These are phyloP conservation scores for Petrophora chlorosata DNA, from an alignment of 2,888 invertebrate genomes.

Conservation along the genomic window DNA sequence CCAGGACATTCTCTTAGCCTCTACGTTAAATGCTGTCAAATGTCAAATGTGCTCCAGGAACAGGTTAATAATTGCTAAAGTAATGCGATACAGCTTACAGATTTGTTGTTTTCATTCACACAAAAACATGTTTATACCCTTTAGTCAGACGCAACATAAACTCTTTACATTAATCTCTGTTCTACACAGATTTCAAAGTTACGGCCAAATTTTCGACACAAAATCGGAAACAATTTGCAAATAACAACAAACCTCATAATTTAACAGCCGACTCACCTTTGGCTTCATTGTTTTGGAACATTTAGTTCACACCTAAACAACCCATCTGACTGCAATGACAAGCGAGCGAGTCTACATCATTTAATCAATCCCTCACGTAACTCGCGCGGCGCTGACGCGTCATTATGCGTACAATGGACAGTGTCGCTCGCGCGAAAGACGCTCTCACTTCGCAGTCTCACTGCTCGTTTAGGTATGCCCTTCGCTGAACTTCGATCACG, in stretches of 20 bases:
- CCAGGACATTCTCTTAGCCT: no score
- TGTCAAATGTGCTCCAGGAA: no score
- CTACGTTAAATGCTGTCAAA: no score
- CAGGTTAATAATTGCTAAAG: no score
- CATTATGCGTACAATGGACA: no score
- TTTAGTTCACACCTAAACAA: slow-evolving; percentile 1
- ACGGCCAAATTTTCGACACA: slow-evolving; percentile 55
- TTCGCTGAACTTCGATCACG: slow-evolving; percentile 18
- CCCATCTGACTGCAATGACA: not conserved
- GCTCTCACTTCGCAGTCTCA: not conserved
- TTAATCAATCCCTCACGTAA: no score
- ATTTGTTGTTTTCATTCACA: no score
- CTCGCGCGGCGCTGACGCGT: no score
- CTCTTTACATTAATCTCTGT: slow-evolving; percentile 73
- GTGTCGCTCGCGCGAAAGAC: no score
- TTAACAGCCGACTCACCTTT: slow-evolving; percentile 59
- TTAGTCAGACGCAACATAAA: slow-evolving; percentile 44
- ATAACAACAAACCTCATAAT: slow-evolving; percentile 77
- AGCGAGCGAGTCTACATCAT: no score
- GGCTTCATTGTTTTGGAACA: slow-evolving; percentile 50
- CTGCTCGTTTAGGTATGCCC: slow-evolving; percentile 2
- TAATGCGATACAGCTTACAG: no score
- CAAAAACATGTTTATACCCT: not conserved
- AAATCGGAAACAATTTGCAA: slow-evolving; percentile 75
- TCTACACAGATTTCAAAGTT: slow-evolving; percentile 70